Evolutionary conservation across 2,888 invertebrate species (phyloP), one percentile per base, ranked within the genome.

Genomic region (Stegana nigrithorax): DNA sequence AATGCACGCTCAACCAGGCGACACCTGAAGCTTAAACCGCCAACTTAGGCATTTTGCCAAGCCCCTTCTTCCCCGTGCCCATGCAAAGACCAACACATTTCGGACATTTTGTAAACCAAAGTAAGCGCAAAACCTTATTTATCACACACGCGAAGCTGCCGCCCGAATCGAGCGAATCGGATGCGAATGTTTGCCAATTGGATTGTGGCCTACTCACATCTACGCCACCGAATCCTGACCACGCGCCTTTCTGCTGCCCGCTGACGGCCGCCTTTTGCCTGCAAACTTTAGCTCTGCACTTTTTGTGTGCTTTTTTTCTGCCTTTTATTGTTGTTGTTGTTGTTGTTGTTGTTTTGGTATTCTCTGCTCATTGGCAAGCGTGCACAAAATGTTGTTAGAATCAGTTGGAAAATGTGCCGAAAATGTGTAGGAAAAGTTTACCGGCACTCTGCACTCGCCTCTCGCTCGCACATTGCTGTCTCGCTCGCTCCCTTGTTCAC

Each of bases 151-250:
- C 17, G n/a, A 2, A 32, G 32, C 32, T 12, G 32, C 32, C 10
- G 1, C 39, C n/a, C 39, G 14, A 39, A 14, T 39, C 39, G 17
- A 14, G 39, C 14, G 5, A n/a, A 39, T 39, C 36, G 36, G n/a
- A 74, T 74, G 66, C 75, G 69, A 75, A 67, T 69, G 73, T 66
- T 71, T 74, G 73, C 68, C 75, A 75, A 75, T 78, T 78, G 73
- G 73, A 78, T 78, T 78, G 69, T 73, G 73, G 68, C 68, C 64
- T 32, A n/a, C 12, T 5, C 12, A 32, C 32, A n/a, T 32, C 32
- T 10, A 32, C 2, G 32, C 36, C 14, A 36, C 12, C 12, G 12
- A 36, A 36, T 6, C 4, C 12, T 14, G 14, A 39, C 39, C 3
- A 1, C 39, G 17, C n/a, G 17, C 5, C 39, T 36, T 36, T 36